A percentile compares a stretch with the other conserved stretches of the same genome.
Evolutionary conservation across 2,888 invertebrate species (phyloP).

Genomic region (Ophion slaviceki): DNA sequence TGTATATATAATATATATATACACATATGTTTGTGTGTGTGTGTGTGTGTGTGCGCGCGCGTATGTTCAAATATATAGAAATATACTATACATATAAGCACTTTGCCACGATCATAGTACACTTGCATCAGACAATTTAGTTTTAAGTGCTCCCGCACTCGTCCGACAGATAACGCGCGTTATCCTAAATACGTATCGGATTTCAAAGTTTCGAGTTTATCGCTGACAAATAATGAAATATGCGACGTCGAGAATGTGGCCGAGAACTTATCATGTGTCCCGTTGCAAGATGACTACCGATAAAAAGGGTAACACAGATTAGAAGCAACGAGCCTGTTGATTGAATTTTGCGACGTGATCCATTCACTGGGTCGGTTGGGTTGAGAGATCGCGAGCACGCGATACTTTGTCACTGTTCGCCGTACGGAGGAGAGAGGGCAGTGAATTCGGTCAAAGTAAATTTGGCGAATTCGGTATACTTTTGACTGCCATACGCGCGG

Average conservation of each 20-base stretch:
- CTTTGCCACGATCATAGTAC: slow-evolving; percentile 37
- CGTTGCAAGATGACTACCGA: neutral
- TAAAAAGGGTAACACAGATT: slow-evolving; percentile 35
- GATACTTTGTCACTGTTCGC: neutral
- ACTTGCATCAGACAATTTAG: slow-evolving; percentile 21
- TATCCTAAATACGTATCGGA: slow-evolving; percentile 2
- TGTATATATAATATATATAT: neutral
- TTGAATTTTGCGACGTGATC: slow-evolving; percentile 53
- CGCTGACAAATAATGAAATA: neutral
- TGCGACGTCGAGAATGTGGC: neutral
- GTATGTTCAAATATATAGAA: neutral
- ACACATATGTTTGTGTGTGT: neutral
- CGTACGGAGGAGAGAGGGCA: neutral
- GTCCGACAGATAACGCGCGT: slow-evolving; percentile 16
- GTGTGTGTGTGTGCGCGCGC: too few relatives aligned
- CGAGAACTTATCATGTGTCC: neutral
- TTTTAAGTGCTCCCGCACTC: slow-evolving; percentile 33
- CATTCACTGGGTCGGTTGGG: slow-evolving; percentile 34
- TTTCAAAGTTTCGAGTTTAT: neutral
- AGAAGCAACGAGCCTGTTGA: slow-evolving; percentile 33
- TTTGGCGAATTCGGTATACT: neutral
- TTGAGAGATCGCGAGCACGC: slow-evolving; percentile 9
- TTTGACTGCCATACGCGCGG: neutral
- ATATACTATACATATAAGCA: neutral
- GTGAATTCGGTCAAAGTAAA: neutral